Base-by-base conservation (phyloP, 2,797 vertebrate species). In the Gobio occitaniae region DNA sequence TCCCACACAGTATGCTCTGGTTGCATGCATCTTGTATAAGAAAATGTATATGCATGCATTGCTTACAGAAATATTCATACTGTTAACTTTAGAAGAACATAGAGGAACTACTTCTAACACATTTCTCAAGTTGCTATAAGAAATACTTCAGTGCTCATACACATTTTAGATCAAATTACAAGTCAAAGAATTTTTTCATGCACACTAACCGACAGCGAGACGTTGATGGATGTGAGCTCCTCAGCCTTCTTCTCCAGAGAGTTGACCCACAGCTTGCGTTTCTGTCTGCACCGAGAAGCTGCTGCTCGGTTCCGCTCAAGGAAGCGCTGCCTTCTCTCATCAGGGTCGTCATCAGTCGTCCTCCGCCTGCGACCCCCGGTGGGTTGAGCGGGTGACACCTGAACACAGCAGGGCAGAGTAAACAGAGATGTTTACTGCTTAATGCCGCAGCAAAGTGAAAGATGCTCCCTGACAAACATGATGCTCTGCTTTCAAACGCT, bases 381-480 rank as follows among this genome's bases (percentile, higher is more conserved):
- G 89, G 98, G 98, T 91, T 99, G 98, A 32, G 98, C 98, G 17
- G 98, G 98, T 90, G 98, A 99, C 85, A 99, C 97, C 98, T 99
- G 90, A 38, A 71, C 76, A 44, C 38, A 70, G 17, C 15, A 63
- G 16, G 38, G n/a, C 1, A 16, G 21, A n/a, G 29, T 52, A 66
- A 83, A 68, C 47, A 17, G 13, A 48, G n/a, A 72, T 29, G n/a
- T 72, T 72, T 48, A 82, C 54, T 63, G 70, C 12, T n/a, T 65
- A 56, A 56, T 56, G 61, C 17, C 21, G 59, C 63, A 78, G 29
- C 38, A 61, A 70, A 59, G 65, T 69, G 38, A 77, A 68, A 83
- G n/a, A n/a, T 36, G 21, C 25, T 75, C 13, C 59, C 47, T 83
- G 41, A 32, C 25, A 61, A 48, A 72, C 52, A 48, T 41, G 38